Evolutionary conservation across 2,888 invertebrate species (phyloP), one percentile per base, ranked within the genome.

Genomic region (Oscheius sp.): DNA sequence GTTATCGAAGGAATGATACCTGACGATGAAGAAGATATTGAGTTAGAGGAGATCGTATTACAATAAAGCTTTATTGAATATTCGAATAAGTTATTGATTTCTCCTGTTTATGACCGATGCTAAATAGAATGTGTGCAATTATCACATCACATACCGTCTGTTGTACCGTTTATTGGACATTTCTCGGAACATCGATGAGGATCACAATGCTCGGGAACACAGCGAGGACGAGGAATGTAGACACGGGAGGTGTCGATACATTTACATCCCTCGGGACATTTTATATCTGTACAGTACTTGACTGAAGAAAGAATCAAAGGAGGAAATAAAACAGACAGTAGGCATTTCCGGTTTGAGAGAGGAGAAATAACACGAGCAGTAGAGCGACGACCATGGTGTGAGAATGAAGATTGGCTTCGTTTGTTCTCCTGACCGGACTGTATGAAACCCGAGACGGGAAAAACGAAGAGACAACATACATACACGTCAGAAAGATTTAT

Each of bases 161-260:
- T n/a, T n/a, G n/a, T n/a, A n/a, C n/a, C n/a, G n/a, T n/a, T n/a
- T n/a, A n/a, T 12, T 0, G 41, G 20, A 17, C 54, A 54, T 33
- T 54, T 36, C 17, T 24, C 24, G 12, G 30, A 28, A 54, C 54
- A 54, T 6, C 6, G 4, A 6, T 36, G 32, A 22, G 32, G 22
- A 22, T 54, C 54, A 44, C 59, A 59, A 28, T 41, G 44, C 17
- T 41, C 26, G 1, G 59, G 59, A 2, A 59, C 59, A 41, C 59
- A 59, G 2, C 59, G 20, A 2, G 59, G 59, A 22, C 44, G 38
- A 14, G 59, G 59, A 30, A 59, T 44, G 20, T 59, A 59, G 41
- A 44, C 30, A 12, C 26, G 26, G 14, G 59, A 59, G 17, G 59
- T 59, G 59, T 59, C 59, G 9, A 59, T 59, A 41, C 59, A 59